Conservation (phyloP, 2,888 invertebrate genomes). For the Syrphus vitripennis region DNA sequence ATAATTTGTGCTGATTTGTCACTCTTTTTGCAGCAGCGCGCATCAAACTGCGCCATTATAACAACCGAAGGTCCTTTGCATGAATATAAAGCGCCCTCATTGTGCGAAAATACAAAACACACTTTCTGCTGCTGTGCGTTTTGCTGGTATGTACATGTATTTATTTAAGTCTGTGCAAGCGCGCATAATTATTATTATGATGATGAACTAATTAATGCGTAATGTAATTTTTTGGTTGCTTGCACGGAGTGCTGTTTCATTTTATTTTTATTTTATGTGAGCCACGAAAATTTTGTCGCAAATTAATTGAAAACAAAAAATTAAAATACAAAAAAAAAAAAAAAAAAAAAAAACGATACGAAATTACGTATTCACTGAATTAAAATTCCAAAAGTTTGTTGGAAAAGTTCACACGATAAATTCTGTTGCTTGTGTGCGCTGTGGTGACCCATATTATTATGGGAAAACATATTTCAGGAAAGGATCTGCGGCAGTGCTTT, state of each 20-base stretch:
- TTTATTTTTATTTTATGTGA: constrained; percentile 14
- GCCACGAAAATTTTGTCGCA: constrained; percentile 29
- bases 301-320: constrained; percentile 52
- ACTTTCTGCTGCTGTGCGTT: not conserved
- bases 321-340: constrained; percentile 40
- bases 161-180: not conserved
- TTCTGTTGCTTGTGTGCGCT: constrained; percentile 14
- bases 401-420: constrained; percentile 23
- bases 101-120: constrained; percentile 20
- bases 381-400: constrained; percentile 36
- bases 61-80: constrained; percentile 49
- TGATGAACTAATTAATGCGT: constrained; percentile 65
- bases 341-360: not conserved
- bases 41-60: constrained; percentile 40
- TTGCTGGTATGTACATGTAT: not conserved
- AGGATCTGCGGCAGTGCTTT: constrained; percentile 40
- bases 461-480: constrained; percentile 56
- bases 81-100: constrained; percentile 47
- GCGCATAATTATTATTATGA: constrained; percentile 43
- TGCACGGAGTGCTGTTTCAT: not conserved
- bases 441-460: constrained; percentile 32
- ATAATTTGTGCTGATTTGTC: constrained; percentile 67
- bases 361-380: constrained; percentile 50
- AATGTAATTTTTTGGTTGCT: constrained; percentile 50
- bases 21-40: constrained; percentile 40